Conservation (phyloP, 2,113 vertebrate species). For the Catharus fuscescens region DNA sequence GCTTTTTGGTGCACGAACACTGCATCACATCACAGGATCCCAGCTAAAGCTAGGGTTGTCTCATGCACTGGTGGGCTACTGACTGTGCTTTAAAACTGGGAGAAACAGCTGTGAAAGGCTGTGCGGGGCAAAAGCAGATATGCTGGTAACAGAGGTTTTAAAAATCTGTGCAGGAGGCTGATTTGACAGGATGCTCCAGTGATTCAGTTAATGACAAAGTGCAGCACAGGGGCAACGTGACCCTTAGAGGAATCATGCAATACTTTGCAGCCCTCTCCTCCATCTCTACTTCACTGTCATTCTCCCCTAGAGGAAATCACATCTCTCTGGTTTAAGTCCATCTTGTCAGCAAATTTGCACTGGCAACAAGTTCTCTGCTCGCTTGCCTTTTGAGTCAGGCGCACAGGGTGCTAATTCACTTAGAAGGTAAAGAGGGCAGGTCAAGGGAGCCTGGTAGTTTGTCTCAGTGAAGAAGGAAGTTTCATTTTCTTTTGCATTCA, state of each 20-base stretch:
- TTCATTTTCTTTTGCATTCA: background rate
- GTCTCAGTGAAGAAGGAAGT: background rate
- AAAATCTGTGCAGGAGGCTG: conserved; percentile 57
- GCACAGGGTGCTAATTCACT: background rate
- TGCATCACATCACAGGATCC: background rate
- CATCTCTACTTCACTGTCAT: background rate
- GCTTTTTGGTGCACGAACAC: accelerated
- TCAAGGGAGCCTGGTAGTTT: background rate
- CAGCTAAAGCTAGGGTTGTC: background rate
- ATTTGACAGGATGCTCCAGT: conserved; percentile 59
- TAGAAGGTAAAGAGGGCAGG: background rate
- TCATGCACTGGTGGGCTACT: background rate
- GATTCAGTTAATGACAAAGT: conserved; percentile 42
- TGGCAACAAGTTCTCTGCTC: background rate
- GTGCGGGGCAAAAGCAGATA: background rate
- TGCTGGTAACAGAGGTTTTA: background rate
- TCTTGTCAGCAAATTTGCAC: background rate
- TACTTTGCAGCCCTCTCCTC: background rate
- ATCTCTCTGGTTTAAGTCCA: background rate
- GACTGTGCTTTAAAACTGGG: background rate
- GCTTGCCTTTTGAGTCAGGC: background rate
- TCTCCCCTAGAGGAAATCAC: background rate
- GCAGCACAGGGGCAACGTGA: accelerated
- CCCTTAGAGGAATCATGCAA: background rate
- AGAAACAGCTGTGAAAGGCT: background rate